phyloP scores from a whole-genome alignment of 2,113 vertebrate genomes.

The Castor canadensis region DNA sequence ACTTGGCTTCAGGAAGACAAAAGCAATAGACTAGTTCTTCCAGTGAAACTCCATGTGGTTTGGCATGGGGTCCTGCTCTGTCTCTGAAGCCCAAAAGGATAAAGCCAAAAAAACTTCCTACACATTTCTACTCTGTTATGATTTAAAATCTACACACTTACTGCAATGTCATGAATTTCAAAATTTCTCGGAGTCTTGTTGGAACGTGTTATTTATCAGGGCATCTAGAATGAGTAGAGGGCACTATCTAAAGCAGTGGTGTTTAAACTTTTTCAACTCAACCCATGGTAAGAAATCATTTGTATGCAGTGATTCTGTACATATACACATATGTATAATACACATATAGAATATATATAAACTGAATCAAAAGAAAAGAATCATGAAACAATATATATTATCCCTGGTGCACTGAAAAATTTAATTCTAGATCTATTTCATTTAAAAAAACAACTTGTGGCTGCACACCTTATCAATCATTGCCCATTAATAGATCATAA shows the following conservation, averaged over 20 bases:
- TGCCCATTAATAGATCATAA: neutral
- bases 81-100: neutral
- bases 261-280: neutral
- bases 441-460: neutral
- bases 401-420: neutral
- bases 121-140: neutral
- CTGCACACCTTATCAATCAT: neutral
- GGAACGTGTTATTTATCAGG: neutral
- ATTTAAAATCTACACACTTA: neutral
- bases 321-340: neutral
- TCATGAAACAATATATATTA: neutral
- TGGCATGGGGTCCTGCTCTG: neutral
- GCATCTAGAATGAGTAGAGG: neutral
- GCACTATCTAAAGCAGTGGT: neutral
- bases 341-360: neutral
- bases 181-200: neutral
- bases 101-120: conserved; percentile 46
- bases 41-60: neutral
- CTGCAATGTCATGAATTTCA: neutral
- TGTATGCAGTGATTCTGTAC: neutral
- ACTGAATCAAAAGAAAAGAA: neutral
- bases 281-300: neutral
- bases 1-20: neutral
- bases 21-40: neutral
- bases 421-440: neutral